Conservation (phyloP, 2,888 invertebrate genomes). For the Argyra leucocephala region DNA sequence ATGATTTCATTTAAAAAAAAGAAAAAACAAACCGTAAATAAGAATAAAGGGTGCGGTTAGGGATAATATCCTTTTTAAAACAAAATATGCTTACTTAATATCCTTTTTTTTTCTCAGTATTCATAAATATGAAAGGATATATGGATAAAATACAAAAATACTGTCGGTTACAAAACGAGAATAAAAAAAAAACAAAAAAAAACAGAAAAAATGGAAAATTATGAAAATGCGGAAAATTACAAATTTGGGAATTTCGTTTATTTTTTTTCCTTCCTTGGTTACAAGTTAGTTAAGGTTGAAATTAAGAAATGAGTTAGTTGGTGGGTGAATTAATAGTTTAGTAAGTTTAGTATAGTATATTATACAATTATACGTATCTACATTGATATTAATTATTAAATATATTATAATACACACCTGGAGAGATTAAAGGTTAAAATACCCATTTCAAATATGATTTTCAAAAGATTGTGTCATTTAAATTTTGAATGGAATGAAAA, state of each 20-base stretch:
- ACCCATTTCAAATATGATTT: background rate
- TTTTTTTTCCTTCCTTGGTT: too few relatives aligned
- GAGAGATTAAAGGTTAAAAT: background rate
- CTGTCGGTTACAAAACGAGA: background rate
- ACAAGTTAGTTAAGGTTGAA: background rate
- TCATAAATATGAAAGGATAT: background rate
- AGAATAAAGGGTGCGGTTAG: background rate
- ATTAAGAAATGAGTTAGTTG: background rate
- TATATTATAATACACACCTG: background rate
- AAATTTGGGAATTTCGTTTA: too few relatives aligned
- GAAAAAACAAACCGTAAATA: background rate
- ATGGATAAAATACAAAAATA: background rate
- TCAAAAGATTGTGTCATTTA: too few relatives aligned
- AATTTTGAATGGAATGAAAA: too few relatives aligned
- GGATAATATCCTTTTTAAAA: background rate
- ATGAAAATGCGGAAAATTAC: too few relatives aligned
- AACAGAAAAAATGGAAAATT: background rate
- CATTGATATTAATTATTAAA: background rate
- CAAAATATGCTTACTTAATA: background rate
- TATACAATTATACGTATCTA: background rate
- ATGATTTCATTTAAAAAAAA: background rate
- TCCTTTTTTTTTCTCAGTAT: background rate
- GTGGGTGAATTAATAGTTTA: too few relatives aligned
- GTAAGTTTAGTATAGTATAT: background rate
- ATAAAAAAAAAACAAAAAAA: background rate